phyloP scores from a whole-genome alignment of 1,140 invertebrate genomes.

The Heliconius hewitsoni region DNA sequence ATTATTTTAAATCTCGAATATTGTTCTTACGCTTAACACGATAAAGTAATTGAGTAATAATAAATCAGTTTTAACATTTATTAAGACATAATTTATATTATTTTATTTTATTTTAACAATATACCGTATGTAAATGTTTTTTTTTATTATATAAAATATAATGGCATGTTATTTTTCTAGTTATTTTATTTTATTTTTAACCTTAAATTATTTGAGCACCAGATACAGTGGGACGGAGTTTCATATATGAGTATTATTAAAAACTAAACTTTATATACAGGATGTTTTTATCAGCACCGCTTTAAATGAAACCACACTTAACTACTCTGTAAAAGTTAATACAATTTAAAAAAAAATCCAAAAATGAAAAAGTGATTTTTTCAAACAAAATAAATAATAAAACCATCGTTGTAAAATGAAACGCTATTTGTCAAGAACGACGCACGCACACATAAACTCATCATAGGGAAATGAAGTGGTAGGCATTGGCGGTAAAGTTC shows the following conservation, averaged over 20 bases:
- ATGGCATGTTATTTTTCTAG: constrained; percentile 78
- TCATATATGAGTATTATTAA: not conserved
- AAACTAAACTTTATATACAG: not conserved
- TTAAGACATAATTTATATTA: constrained; percentile 39
- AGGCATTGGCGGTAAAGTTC: no score
- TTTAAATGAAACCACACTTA: no score
- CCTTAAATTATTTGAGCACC: constrained; percentile 46
- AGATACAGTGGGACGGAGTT: constrained; percentile 37
- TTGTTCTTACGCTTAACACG: constrained; percentile 41
- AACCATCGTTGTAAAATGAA: no score
- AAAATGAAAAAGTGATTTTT: no score
- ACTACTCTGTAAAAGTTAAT: no score
- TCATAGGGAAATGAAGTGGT: no score
- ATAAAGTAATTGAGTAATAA: constrained; percentile 30
- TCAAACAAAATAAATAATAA: no score
- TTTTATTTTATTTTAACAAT: constrained; percentile 57
- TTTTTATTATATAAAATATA: constrained; percentile 66
- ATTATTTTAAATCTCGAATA: constrained; percentile 5
- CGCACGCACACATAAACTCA: no score
- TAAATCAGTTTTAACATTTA: constrained; percentile 35
- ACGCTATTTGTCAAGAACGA: no score
- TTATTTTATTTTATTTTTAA: constrained; percentile 48
- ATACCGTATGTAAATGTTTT: constrained; percentile 66
- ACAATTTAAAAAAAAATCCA: no score
- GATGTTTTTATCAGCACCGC: no score